A percentile compares a stretch with the other conserved stretches of the same genome.
Conservation (phyloP, 2,797 vertebrate species). For the Sebastes cheni region DNA sequence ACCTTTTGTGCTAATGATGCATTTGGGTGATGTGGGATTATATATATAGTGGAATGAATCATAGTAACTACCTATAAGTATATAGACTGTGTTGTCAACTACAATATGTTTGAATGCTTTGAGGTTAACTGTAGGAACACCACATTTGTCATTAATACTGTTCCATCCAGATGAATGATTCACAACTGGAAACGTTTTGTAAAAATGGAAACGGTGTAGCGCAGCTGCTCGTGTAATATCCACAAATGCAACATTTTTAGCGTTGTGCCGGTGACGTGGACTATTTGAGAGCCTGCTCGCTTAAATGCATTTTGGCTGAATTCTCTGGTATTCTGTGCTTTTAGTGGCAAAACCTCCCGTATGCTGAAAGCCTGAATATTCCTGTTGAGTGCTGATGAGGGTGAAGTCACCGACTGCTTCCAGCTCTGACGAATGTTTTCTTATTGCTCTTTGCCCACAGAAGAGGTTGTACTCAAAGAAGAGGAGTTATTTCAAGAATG, state of each 20-base stretch:
- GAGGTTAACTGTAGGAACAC: neutral
- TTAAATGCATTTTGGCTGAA: constrained; percentile 38
- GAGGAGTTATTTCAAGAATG: constrained; percentile 77
- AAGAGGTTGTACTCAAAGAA: constrained; percentile 56
- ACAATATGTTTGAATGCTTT: constrained; percentile 10
- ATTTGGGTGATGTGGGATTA: neutral
- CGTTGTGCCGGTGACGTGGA: constrained; percentile 18
- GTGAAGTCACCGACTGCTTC: constrained; percentile 65
- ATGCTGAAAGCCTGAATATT: constrained; percentile 46
- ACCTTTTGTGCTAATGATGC: neutral
- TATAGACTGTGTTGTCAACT: constrained; percentile 1
- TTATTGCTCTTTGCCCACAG: constrained; percentile 69
- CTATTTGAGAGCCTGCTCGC: constrained; percentile 4
- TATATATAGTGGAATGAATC: neutral
- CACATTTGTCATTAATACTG: constrained; percentile 17
- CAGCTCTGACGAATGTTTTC: constrained; percentile 67
- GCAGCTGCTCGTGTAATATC: constrained; percentile 53
- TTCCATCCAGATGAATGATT: constrained; percentile 46
- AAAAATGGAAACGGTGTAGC: constrained; percentile 49
- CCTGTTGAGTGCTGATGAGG: constrained; percentile 39
- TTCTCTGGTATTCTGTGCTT: constrained; percentile 42
- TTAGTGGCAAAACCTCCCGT: constrained; percentile 43
- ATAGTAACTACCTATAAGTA: neutral
- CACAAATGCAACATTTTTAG: constrained; percentile 49
- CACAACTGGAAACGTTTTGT: constrained; percentile 56